Conservation (phyloP, 2,888 invertebrate genomes). For the Hermodice carunculata region DNA sequence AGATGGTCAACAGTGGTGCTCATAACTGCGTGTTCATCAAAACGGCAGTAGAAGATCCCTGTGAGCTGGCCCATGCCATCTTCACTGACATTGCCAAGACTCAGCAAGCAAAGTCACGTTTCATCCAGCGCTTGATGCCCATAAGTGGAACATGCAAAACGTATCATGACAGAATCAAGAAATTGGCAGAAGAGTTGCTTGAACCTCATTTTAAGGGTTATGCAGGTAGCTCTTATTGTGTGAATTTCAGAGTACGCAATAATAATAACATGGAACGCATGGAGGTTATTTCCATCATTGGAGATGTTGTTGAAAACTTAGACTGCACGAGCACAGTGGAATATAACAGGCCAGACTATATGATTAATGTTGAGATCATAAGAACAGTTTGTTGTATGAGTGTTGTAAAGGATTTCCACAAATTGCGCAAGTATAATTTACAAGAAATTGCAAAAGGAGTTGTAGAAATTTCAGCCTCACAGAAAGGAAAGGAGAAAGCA, state of each 20-base stretch:
- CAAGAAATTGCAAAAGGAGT: constrained; percentile 38
- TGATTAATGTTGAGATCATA: constrained; percentile 87
- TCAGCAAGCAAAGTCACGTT: constrained; percentile 80
- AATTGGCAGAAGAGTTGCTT: constrained; percentile 78
- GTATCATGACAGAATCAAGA: constrained; percentile 81
- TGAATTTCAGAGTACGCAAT: constrained; percentile 59
- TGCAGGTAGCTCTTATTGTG: constrained; percentile 41
- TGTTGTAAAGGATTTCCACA: constrained; percentile 83
- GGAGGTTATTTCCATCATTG: constrained; percentile 75
- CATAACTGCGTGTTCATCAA: constrained; percentile 89
- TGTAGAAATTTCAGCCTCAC: no score
- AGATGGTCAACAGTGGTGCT: constrained; percentile 84
- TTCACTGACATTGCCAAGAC: constrained; percentile 80
- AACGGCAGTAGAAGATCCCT: constrained; percentile 81
- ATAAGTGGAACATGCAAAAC: constrained; percentile 84
- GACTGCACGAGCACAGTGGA: constrained; percentile 72
- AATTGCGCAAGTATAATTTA: constrained; percentile 85
- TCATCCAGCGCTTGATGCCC: constrained; percentile 84
- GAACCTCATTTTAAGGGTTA: constrained; percentile 77
- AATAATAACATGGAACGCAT: constrained; percentile 75
- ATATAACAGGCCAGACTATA: constrained; percentile 80
- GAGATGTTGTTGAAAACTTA: constrained; percentile 76
- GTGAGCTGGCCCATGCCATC: constrained; percentile 79
- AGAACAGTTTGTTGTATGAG: constrained; percentile 84
- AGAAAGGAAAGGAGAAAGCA: no score